Evolutionary conservation across 92 coral and sea anemone genomes (phyloP).

Genomic region (Siderastrea radians): DNA sequence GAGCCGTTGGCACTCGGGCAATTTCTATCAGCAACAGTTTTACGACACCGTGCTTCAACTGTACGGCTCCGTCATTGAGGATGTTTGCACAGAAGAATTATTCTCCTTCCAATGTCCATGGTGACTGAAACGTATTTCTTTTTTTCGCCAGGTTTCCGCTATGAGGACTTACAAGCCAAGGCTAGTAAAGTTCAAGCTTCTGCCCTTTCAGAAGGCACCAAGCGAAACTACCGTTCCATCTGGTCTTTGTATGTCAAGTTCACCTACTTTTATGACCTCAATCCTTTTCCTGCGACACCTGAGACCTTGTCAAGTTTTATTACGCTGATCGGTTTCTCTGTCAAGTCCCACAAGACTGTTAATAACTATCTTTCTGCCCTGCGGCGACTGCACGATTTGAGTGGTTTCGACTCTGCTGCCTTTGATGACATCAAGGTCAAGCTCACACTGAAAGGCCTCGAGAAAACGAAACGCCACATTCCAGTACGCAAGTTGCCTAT

Average conservation of each 20-base stretch:
- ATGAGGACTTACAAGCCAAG: constrained; percentile 2
- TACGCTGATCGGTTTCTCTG: constrained; percentile 32
- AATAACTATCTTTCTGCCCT: constrained; percentile 27
- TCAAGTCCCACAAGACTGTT: constrained; percentile 39
- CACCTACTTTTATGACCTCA: constrained; percentile 3
- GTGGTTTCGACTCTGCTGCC: neutral
- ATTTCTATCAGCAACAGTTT: too few relatives aligned
- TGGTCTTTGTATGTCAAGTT: constrained; percentile 15
- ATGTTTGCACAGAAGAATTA: too few relatives aligned
- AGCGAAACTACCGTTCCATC: constrained; percentile 22
- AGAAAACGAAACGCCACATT: constrained; percentile 18
- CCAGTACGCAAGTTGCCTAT: constrained; percentile 24
- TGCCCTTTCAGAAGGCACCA: constrained; percentile 23
- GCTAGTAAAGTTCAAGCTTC: constrained; percentile 21
- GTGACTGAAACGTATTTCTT: constrained; percentile 11
- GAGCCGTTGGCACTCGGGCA: too few relatives aligned
- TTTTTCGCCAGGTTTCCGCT: constrained; percentile 28
- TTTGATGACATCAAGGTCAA: constrained; percentile 30
- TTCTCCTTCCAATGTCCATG: too few relatives aligned
- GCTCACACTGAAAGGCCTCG: constrained; percentile 31
- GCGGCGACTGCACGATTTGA: constrained; percentile 1
- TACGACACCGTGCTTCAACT: too few relatives aligned
- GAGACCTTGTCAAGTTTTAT: constrained; percentile 29
- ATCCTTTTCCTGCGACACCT: constrained; percentile 29
- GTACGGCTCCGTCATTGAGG: too few relatives aligned